A percentile compares a stretch with the other conserved stretches of the same genome.
Conservation (phyloP, 2,113 vertebrate genomes). For the Parus major region DNA sequence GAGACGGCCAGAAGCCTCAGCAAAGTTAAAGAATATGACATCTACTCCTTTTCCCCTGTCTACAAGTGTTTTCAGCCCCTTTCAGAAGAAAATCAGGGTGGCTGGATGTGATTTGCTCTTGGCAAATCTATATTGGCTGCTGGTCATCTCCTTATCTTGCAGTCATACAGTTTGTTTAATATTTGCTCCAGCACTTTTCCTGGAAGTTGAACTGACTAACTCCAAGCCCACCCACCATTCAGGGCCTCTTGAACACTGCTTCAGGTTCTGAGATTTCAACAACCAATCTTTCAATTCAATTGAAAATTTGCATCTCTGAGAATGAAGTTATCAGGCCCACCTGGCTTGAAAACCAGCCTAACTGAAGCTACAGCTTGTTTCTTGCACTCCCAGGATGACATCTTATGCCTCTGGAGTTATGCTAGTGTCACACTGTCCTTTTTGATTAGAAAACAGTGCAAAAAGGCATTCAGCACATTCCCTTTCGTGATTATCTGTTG, state of each 20-base stretch:
- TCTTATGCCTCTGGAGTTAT: neutral
- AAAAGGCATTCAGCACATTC: neutral
- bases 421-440: neutral
- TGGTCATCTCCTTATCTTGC: neutral
- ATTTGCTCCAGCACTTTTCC: conserved; percentile 9
- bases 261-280: neutral
- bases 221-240: neutral
- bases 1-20: neutral
- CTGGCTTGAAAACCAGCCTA: neutral
- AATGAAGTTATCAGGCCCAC: neutral
- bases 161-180: neutral
- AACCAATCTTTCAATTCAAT: neutral
- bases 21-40: neutral
- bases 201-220: neutral
- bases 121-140: neutral
- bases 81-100: neutral
- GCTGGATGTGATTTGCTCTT: neutral
- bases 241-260: neutral
- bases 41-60: neutral
- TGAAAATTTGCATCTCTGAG: neutral
- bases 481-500: neutral
- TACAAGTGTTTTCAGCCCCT: neutral
- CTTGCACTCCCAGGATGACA: neutral
- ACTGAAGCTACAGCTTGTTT: neutral
- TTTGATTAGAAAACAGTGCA: neutral